A percentile compares a stretch with the other conserved stretches of the same genome.
Evolutionary conservation across 1,140 invertebrate genomes (phyloP).

Genomic region (Scaptomyza graminum): DNA sequence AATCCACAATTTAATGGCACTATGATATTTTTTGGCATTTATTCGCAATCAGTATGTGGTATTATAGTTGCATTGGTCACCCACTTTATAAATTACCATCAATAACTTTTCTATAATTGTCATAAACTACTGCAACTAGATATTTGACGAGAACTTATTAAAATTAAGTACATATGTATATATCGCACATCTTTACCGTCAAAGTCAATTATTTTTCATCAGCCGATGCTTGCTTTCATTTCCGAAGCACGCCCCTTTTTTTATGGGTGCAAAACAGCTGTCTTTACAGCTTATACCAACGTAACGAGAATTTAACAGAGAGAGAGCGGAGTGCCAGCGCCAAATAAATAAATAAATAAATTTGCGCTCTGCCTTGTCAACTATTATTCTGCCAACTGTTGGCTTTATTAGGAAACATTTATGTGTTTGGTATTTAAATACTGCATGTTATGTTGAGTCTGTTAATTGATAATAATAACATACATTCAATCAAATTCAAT

Average conservation of each 20-base stretch:
- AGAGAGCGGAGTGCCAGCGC: too few species aligned
- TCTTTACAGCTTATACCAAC: too few species aligned
- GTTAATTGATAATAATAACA: not conserved
- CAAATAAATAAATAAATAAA: too few species aligned
- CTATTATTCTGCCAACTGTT: too few species aligned
- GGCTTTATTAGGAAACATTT: too few species aligned
- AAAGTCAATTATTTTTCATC: not conserved
- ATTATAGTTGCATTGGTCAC: too few species aligned
- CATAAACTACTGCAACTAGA: not conserved
- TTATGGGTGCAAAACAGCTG: not conserved
- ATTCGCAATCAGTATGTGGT: not conserved
- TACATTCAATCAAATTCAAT: not conserved
- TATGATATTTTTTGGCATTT: constrained; percentile 1
- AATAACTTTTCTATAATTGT: not conserved
- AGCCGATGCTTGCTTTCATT: too few species aligned
- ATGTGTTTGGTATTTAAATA: constrained; percentile 14
- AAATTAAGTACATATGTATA: not conserved
- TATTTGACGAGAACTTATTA: not conserved
- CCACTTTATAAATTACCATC: not conserved
- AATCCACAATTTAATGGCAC: not conserved
- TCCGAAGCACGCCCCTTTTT: too few species aligned
- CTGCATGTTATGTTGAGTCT: constrained; percentile 3
- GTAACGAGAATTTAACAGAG: too few species aligned
- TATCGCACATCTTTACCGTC: not conserved
- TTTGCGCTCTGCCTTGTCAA: too few species aligned